These are phyloP conservation scores for Automeris io DNA, from an alignment of 2,888 invertebrate genomes.

Conservation along the genomic window DNA sequence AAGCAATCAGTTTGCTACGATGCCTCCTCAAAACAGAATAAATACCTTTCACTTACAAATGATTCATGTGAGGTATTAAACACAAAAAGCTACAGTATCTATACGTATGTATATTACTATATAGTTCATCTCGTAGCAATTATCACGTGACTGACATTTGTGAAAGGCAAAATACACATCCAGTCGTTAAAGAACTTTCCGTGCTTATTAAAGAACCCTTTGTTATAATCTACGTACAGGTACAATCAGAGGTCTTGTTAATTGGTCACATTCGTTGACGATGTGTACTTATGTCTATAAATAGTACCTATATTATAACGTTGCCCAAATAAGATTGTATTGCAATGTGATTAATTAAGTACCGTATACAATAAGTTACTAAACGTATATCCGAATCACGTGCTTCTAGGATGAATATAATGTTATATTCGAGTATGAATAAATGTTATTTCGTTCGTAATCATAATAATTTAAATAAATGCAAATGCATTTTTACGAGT, in stretches of 20 bases:
- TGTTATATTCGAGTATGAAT: too few species aligned
- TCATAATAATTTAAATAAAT: too few species aligned
- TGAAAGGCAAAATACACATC: constrained; percentile 33
- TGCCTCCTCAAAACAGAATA: neutral
- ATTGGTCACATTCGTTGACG: constrained; percentile 16
- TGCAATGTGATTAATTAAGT: constrained; percentile 14
- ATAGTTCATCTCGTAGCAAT: constrained; percentile 13
- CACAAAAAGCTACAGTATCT: neutral
- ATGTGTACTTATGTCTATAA: constrained; percentile 2
- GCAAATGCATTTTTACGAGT: too few species aligned
- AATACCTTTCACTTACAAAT: constrained; percentile 23
- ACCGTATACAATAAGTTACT: constrained; percentile 13
- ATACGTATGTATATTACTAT: constrained; percentile 13
- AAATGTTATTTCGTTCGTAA: too few species aligned
- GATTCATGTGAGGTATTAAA: constrained; percentile 7
- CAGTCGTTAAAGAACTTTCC: constrained; percentile 25
- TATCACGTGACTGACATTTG: constrained; percentile 44
- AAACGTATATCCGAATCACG: constrained; percentile 19
- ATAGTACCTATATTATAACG: constrained; percentile 22
- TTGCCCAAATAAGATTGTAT: constrained; percentile 22
- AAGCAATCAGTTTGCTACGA: neutral
- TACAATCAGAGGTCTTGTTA: constrained; percentile 20
- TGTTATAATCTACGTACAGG: constrained; percentile 9
- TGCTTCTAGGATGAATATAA: constrained; percentile 24
- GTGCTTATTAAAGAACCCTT: constrained; percentile 20